phyloP scores from a whole-genome alignment of 2,888 invertebrate species.

The Reticulitermes lucifugus region DNA sequence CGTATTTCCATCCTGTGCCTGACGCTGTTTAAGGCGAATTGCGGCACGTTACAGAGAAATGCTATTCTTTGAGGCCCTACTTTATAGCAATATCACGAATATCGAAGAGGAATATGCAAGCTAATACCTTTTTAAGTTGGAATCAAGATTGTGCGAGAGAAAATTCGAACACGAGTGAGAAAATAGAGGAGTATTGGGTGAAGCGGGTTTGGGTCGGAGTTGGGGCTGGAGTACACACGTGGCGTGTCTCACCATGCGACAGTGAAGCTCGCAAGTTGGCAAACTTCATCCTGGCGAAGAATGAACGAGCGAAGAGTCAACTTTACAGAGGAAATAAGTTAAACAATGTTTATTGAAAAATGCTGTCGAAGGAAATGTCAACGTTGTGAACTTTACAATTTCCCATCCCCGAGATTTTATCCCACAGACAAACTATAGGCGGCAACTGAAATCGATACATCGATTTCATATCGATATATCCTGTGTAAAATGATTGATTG shows the following conservation, averaged over 20 bases:
- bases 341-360: slow-evolving; percentile 23
- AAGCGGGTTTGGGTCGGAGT: not conserved
- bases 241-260: not conserved
- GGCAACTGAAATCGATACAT: not conserved
- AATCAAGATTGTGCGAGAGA: not conserved
- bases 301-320: not conserved
- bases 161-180: not conserved
- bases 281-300: not conserved
- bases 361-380: not conserved
- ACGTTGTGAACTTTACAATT: not conserved
- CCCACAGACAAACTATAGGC: not conserved
- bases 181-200: not conserved
- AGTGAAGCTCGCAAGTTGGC: too few relatives aligned
- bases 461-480: not conserved
- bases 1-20: too few relatives aligned
- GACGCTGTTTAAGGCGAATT: too few relatives aligned
- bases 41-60: not conserved
- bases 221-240: not conserved
- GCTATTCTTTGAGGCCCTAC: not conserved
- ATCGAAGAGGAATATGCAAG: not conserved
- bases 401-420: not conserved
- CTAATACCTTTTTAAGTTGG: not conserved
- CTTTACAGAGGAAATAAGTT: slow-evolving; percentile 4
- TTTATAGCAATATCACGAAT: slow-evolving; percentile 15
- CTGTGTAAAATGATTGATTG: not conserved